Percentiles rank a stretch among this genome's conserved stretches.
Evolutionary conservation across 2,113 vertebrate species (phyloP).

Genomic region (Ptilonorhynchus violaceus): DNA sequence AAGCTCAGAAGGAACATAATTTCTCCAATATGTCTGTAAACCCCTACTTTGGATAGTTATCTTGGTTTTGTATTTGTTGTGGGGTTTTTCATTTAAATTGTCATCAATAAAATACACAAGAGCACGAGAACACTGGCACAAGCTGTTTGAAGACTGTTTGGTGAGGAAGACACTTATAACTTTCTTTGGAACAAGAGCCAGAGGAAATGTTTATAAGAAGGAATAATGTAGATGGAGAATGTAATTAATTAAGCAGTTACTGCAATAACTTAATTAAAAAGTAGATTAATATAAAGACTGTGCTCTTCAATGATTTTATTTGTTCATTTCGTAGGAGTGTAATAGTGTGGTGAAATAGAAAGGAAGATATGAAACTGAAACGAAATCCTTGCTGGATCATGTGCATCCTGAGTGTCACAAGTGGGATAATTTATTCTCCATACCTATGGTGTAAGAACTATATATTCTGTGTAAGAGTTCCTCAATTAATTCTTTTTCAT

Average conservation of each 20-base stretch:
- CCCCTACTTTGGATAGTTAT: not conserved
- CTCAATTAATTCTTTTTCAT: not conserved
- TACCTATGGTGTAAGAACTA: not conserved
- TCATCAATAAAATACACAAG: not conserved
- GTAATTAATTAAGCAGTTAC: not conserved
- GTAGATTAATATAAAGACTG: not conserved
- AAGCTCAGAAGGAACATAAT: not conserved
- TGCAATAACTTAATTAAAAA: not conserved
- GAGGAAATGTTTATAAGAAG: not conserved
- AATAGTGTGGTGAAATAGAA: not conserved
- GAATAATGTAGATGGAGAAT: not conserved
- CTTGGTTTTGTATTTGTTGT: not conserved
- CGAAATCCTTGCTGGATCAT: not conserved
- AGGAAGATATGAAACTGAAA: not conserved
- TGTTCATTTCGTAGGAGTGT: not conserved
- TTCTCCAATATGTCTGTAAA: not conserved
- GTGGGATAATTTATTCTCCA: not conserved
- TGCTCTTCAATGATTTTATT: not conserved
- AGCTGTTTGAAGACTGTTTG: not conserved
- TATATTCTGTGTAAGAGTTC: not conserved
- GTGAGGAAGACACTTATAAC: not conserved
- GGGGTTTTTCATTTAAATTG: not conserved
- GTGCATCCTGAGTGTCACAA: not conserved
- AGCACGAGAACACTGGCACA: not conserved
- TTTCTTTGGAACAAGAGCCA: not conserved